phyloP scores from a whole-genome alignment of 2,797 vertebrate genomes.

The Ciconia nigra region DNA sequence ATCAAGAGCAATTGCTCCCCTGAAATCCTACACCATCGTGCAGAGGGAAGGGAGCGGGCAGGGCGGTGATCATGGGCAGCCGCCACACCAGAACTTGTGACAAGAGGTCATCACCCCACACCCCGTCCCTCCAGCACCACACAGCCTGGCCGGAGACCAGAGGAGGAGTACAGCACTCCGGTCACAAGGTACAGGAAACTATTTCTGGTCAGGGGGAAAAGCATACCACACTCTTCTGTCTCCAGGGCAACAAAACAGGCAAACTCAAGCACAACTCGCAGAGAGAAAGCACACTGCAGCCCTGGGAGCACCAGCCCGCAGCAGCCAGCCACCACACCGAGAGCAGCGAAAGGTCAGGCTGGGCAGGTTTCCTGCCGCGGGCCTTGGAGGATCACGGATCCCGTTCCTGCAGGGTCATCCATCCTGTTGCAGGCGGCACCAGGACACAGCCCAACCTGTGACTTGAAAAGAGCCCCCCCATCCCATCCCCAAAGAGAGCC shows the following conservation, averaged over 20 bases:
- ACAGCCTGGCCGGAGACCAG: slow-evolving; percentile 49
- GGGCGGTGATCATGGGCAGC: slow-evolving; percentile 15
- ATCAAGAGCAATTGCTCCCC: slow-evolving; percentile 69
- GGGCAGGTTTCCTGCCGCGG: neutral
- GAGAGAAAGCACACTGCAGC: neutral
- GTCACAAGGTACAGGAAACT: slow-evolving; percentile 73
- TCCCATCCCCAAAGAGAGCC: neutral
- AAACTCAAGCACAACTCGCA: slow-evolving; percentile 24
- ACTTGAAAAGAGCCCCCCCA: neutral
- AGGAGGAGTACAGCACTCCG: slow-evolving; percentile 22
- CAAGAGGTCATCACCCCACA: slow-evolving; percentile 56
- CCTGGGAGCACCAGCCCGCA: neutral
- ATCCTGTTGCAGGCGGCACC: neutral
- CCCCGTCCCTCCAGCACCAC: slow-evolving; percentile 22
- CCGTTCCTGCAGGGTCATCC: neutral
- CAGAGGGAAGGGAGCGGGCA: slow-evolving; percentile 41
- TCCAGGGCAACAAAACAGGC: slow-evolving; percentile 72
- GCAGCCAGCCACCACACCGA: neutral
- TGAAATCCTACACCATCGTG: slow-evolving; percentile 47
- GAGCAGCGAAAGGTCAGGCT: slow-evolving; percentile 16
- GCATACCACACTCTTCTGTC: slow-evolving; percentile 63
- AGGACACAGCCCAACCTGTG: neutral
- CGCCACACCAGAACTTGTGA: slow-evolving; percentile 53
- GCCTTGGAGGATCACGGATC: neutral
- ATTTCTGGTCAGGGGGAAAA: slow-evolving; percentile 71